Base-by-base conservation (phyloP, 2,797 vertebrate genomes). In the Linurgus olivaceus region DNA sequence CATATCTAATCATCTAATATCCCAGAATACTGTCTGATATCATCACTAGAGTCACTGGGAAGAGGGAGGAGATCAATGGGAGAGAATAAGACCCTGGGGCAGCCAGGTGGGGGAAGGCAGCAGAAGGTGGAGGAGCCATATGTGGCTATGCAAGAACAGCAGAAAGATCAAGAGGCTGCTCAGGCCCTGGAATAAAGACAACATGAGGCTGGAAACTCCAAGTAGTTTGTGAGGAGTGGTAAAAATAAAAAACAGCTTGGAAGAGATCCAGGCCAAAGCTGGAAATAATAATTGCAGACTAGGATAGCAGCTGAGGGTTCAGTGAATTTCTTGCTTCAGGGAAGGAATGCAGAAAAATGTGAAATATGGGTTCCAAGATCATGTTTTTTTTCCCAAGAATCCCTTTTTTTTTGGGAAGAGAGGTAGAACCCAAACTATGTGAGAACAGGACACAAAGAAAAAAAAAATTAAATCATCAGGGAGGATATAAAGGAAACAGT, bases 41-140 rank as follows among this genome's bases (percentile, higher is more conserved):
- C 31, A 19, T 26, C 23, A 37, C 14, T 28, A 51, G n/a, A 37
- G 47, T 50, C 44, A 47, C 5, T 13, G 31, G 31, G 38, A 73
- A 83, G 47, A 70, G 6, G 2, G 11, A 82, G 24, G 38, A 90
- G 51, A 63, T 17, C n/a, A 38, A 1, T 16, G 20, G 45, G 47
- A 62, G 15, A 47, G 21, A 28, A 17, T 33, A 54, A 57, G 8
- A 35, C n/a, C 16, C 4, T 2, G 38, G 45, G 50, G 26, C 44
- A 51, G 47, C 3, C 2, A 0, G 11, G 31, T 2, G 1, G 3
- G 5, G 17, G 3, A 4, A 59, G 26, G 52, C 20, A 72, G 37
- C 28, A 11, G 7, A 20, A 33, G 35, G 25, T 65, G 42, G 33
- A 61, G 55, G 26, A 80, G 31, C 16, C 10, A 10, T 21, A 7